Evolutionary conservation across 2,888 invertebrate species (phyloP), one percentile per base, ranked within the genome.

Genomic region (Agonopterix arenella): DNA sequence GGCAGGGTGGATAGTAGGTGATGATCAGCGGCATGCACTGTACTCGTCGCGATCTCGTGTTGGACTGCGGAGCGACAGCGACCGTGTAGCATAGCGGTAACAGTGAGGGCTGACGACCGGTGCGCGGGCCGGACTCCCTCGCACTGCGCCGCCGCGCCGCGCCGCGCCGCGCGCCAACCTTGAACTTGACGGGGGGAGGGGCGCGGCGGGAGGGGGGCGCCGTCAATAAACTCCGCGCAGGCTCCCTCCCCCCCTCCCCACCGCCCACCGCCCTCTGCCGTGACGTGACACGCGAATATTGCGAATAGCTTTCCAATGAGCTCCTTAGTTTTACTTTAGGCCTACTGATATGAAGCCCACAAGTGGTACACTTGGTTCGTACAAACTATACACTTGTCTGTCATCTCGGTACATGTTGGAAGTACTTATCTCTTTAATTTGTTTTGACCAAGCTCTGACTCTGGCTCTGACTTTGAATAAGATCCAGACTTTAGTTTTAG

Each of bases 81-180:
- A 28, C 28, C 7, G 70, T 68, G 70, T 64, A 70, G 77, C 85
- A 85, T 85, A 81, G 80, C 84, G 28, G 5, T 28, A 73, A 69
- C 67, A 68, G 68, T 68, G 80, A 79, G 86, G 85, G 88, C 88
- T 86, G 84, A 89, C 90, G 88, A 89, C 89, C 89, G 84, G 82
- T 82, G 81, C 83, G 88, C 89, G 84, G 83, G 84, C 84, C 89
- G 88, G 84, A 88, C 85, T 89, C 89, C 89, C 89, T 89, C 84
- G 89, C 89, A 90, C 90, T 88, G 88, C 82, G 83, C 84, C 76
- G 80, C 84, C 80, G 80, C 90, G 28, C 7, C 28, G 28, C 28
- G 28, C 89, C 90, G 90, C 90, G 90, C 90, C 28, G 28, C 28
- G 85, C 80, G 89, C 90, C 88, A 88, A 86, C 90, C 90, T 90